These are phyloP conservation scores for Anthophora plumipes DNA, from an alignment of 2,888 invertebrate species.

Conservation along the genomic window DNA sequence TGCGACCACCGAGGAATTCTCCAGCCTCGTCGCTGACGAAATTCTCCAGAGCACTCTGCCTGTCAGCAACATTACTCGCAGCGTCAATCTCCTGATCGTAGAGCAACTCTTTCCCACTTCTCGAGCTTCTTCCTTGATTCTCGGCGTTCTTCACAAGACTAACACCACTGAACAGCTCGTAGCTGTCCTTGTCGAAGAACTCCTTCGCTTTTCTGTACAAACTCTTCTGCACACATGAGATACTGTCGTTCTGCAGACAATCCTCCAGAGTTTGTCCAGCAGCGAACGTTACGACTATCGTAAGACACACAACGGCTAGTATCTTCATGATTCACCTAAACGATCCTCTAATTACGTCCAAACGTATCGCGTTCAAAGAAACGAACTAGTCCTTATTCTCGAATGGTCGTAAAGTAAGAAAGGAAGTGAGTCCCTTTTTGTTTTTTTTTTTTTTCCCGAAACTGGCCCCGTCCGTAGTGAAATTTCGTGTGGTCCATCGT, in stretches of 20 bases:
- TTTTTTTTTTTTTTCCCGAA: too few relatives aligned
- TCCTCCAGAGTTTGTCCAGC: constrained; percentile 85
- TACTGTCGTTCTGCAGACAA: constrained; percentile 88
- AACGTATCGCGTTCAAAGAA: too few relatives aligned
- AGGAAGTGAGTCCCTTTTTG: constrained; percentile 46
- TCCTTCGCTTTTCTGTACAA: constrained; percentile 87
- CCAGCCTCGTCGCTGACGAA: constrained; percentile 86
- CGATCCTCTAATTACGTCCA: too few relatives aligned
- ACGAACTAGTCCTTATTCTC: too few relatives aligned
- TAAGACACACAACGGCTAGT: constrained; percentile 72
- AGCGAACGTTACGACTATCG: constrained; percentile 69
- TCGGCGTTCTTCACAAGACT: constrained; percentile 84
- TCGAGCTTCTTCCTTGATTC: constrained; percentile 82
- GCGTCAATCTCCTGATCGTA: constrained; percentile 85
- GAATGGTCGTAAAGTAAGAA: too few relatives aligned
- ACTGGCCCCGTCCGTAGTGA: constrained; percentile 79
- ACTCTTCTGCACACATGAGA: constrained; percentile 88
- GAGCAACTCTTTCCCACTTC: constrained; percentile 84
- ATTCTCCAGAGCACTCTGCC: constrained; percentile 87
- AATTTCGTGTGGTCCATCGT: constrained; percentile 84
- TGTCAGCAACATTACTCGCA: constrained; percentile 85
- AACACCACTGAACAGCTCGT: constrained; percentile 87
- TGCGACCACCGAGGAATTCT: constrained; percentile 87
- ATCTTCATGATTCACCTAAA: constrained; percentile 71
- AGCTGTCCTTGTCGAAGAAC: constrained; percentile 87